Conservation (phyloP, 2,797 vertebrate species). For the Lithobates pipiens region DNA sequence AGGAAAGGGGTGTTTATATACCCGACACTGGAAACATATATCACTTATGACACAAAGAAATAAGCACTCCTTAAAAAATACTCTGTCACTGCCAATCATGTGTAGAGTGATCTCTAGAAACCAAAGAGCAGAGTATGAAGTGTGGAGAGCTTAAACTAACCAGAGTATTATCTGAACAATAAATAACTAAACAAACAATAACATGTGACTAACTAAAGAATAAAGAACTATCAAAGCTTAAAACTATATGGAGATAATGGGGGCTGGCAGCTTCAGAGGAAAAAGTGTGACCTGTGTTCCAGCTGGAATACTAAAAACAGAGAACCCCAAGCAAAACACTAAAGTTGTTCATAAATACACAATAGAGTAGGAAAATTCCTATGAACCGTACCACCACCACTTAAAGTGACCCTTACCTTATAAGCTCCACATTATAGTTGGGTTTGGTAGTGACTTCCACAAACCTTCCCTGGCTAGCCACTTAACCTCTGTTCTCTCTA, state of each 20-base stretch:
- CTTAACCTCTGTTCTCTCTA: too few species aligned
- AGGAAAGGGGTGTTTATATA: slow-evolving; percentile 85
- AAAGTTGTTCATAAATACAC: neutral
- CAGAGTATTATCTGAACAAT: slow-evolving; percentile 76
- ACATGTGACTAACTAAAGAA: slow-evolving; percentile 72
- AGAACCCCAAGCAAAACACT: neutral
- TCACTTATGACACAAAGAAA: slow-evolving; percentile 85
- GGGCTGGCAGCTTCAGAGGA: slow-evolving; percentile 70
- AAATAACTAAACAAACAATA: slow-evolving; percentile 82
- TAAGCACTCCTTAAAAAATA: slow-evolving; percentile 81
- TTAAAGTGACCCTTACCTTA: neutral
- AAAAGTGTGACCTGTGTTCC: slow-evolving; percentile 65
- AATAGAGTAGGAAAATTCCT: neutral
- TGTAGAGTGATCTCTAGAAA: slow-evolving; percentile 80
- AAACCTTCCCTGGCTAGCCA: too few species aligned
- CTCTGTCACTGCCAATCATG: slow-evolving; percentile 88
- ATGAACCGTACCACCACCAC: neutral
- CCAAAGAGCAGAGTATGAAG: slow-evolving; percentile 75
- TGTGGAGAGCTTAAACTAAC: slow-evolving; percentile 76
- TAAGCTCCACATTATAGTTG: too few species aligned
- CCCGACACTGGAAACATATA: slow-evolving; percentile 83
- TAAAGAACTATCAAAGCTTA: neutral
- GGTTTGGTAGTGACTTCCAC: too few species aligned
- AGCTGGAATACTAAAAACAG: neutral
- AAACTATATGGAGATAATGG: neutral